Base-by-base conservation (phyloP, 2,797 vertebrate species). In the Geotrypetes seraphini region DNA sequence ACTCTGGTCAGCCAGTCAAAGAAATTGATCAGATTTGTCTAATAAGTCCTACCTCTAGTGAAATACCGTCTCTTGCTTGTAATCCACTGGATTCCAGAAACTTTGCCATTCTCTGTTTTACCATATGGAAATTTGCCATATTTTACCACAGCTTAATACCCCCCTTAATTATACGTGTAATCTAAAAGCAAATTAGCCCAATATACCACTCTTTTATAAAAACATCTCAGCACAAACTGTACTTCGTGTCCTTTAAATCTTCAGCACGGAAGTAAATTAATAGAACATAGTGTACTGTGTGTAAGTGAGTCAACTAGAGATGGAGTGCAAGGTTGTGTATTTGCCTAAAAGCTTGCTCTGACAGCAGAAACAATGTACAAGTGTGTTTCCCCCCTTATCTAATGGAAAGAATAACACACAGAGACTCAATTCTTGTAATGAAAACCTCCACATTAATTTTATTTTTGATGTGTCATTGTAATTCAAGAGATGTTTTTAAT, bases 401-500 rank as follows among this genome's bases (percentile, higher is more conserved):
- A 75, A 76, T 78, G 75, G 73, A 83, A 75, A 72, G 68, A 69
- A 77, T 73, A 81, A 78, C 73, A 76, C 72, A 69, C 60, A 42
- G 53, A 51, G 60, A 61, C 69, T 78, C 75, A 67, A 74, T 74
- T 78, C 69, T 78, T 70, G 68, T 83, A 80, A 81, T 80, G 73
- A 81, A 83, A 79, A 68, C 68, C 61, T 65, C 65, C 52, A 71
- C 69, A 81, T 81, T 76, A 69, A 80, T 79, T 83, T 79, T 78
- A 77, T 78, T 81, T 78, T 71, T 79, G 76, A 79, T 78, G 66
- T 78, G 78, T 75, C 76, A 81, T 79, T 83, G 76, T 84, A 79
- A 83, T 82, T 84, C 78, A 81, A 77, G 73, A 84, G 77, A 81
- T 78, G 78, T 74, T 82, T 84, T 84, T 84, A 86, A 86, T 86